phyloP scores from a whole-genome alignment of 2,797 vertebrate genomes.

The Argentina silus region DNA sequence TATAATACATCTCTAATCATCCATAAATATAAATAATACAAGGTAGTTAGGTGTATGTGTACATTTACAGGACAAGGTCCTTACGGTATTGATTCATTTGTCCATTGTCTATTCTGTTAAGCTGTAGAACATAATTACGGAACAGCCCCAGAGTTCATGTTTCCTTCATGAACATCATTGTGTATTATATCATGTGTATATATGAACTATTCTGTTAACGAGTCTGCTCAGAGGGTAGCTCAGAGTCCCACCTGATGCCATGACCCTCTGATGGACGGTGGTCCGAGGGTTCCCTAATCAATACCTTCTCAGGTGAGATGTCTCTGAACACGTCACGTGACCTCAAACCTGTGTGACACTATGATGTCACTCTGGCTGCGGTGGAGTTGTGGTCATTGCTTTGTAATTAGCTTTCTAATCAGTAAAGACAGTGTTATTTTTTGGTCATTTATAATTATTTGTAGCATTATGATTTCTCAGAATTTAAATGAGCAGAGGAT shows the following conservation, averaged over 20 bases:
- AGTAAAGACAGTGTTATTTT: no score
- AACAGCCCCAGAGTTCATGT: not conserved
- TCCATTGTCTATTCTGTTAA: not conserved
- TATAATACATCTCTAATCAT: no score
- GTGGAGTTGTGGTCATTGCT: not conserved
- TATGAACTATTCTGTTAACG: not conserved
- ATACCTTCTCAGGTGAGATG: not conserved
- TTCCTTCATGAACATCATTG: not conserved
- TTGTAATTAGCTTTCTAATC: no score
- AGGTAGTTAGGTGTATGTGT: no score
- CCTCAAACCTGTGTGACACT: not conserved
- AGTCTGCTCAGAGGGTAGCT: not conserved
- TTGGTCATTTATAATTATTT: no score
- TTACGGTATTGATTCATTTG: not conserved
- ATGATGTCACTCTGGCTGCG: not conserved
- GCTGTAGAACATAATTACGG: not conserved
- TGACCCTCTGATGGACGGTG: not conserved
- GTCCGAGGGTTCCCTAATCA: not conserved
- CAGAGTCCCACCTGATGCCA: slow-evolving; percentile 2
- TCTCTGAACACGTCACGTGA: not conserved
- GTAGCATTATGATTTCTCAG: no score
- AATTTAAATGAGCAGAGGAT: no score
- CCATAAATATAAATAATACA: no score
- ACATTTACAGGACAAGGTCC: no score
- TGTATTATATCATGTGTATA: not conserved